Evolutionary conservation across 2,113 vertebrate species (phyloP).

Genomic region (Haemorhous mexicanus): DNA sequence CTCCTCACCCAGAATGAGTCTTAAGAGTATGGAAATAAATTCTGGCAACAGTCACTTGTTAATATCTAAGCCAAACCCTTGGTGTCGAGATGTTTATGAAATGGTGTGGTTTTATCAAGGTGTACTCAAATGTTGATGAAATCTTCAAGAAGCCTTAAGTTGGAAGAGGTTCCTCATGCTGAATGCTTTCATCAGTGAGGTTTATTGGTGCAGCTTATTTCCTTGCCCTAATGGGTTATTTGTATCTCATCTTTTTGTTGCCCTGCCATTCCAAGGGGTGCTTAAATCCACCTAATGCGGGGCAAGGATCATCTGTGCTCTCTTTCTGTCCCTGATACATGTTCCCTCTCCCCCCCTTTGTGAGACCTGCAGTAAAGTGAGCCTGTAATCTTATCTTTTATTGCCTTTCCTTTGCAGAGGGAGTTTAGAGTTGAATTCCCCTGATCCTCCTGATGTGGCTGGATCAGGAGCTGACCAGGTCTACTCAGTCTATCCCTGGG

Average conservation of each 20-base stretch:
- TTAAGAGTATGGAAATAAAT: neutral
- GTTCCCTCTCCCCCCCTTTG: neutral
- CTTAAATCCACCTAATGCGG: neutral
- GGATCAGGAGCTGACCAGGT: neutral
- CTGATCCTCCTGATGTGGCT: neutral
- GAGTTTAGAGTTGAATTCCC: neutral
- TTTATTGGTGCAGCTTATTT: neutral
- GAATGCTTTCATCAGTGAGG: neutral
- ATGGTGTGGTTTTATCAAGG: neutral
- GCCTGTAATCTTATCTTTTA: neutral
- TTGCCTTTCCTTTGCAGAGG: neutral
- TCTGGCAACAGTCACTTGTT: neutral
- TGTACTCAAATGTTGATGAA: neutral
- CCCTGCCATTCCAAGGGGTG: neutral
- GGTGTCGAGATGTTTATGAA: neutral
- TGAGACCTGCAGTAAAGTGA: neutral
- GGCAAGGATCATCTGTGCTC: neutral
- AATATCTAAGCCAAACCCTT: neutral
- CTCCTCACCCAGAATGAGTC: neutral
- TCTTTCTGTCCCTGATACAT: rapidly evolving
- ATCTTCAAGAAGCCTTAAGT: neutral
- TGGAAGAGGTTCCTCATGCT: neutral
- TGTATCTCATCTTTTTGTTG: neutral
- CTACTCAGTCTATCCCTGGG: neutral
- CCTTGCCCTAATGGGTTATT: neutral